These are phyloP conservation scores for Anolis carolinensis DNA, from an alignment of 2,113 vertebrate species.

Conservation along the genomic window DNA sequence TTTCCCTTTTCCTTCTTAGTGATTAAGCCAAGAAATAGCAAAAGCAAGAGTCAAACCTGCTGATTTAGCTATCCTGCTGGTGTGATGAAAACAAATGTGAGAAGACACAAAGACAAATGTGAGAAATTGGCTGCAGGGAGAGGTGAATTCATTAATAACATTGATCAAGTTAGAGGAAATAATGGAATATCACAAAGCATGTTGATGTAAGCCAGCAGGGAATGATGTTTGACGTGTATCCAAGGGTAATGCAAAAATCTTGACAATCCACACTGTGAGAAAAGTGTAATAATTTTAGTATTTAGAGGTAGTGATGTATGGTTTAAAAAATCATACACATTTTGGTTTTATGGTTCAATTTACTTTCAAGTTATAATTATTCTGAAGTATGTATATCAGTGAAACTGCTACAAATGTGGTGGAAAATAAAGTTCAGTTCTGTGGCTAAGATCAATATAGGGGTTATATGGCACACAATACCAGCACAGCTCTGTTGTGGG, in stretches of 20 bases:
- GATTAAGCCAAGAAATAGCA: not conserved
- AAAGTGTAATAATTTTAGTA: not conserved
- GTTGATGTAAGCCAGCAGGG: not conserved
- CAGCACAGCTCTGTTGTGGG: too few relatives aligned
- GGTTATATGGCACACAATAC: too few relatives aligned
- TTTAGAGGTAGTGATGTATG: too few relatives aligned
- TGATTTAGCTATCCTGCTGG: not conserved
- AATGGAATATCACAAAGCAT: not conserved
- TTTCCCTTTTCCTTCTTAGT: not conserved
- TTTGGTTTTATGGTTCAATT: not conserved
- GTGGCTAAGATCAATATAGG: too few relatives aligned
- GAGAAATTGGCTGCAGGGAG: not conserved
- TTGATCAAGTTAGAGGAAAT: not conserved
- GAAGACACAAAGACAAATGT: not conserved
- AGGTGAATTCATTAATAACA: not conserved
- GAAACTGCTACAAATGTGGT: not conserved
- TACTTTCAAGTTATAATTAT: not conserved
- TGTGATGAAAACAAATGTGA: not conserved
- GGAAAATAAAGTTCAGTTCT: not conserved
- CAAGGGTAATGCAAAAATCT: not conserved
- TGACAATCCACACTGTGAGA: too few relatives aligned
- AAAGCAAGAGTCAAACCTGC: not conserved
- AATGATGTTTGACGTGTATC: not conserved
- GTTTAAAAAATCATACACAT: too few relatives aligned
- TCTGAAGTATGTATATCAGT: not conserved